Conservation (phyloP, 2,113 vertebrate species). For the Protomyctophum bolini region DNA sequence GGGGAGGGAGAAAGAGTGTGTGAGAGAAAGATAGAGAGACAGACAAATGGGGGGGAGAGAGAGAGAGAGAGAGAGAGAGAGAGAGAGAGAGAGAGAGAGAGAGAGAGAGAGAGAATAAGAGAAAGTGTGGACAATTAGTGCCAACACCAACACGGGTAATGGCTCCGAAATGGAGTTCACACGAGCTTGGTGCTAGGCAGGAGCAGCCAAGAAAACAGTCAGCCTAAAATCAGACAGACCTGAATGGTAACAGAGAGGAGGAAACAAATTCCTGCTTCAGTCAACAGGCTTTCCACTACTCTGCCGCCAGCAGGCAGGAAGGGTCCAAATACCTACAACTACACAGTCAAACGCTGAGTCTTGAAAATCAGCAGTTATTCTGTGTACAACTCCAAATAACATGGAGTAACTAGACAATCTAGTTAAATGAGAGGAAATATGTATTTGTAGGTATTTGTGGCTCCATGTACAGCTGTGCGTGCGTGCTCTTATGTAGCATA, state of each 20-base stretch:
- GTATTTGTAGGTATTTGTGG: neutral
- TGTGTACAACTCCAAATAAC: no score
- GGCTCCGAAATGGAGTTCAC: slow-evolving; percentile 74
- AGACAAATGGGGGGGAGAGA: slow-evolving; percentile 10
- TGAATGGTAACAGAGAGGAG: slow-evolving; percentile 66
- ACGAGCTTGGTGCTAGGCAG: slow-evolving; percentile 56
- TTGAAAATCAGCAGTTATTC: no score
- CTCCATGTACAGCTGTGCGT: neutral
- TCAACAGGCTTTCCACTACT: slow-evolving; percentile 54
- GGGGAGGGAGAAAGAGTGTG: slow-evolving; percentile 2
- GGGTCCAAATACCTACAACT: slow-evolving; percentile 56
- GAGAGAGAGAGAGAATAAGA: slow-evolving; percentile 38
- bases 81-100: slow-evolving; percentile 27
- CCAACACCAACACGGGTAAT: slow-evolving; percentile 77
- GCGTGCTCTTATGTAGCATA: neutral
- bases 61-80: slow-evolving; percentile 9
- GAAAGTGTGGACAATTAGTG: slow-evolving; percentile 70
- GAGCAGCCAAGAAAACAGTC: slow-evolving; percentile 65
- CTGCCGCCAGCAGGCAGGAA: slow-evolving; percentile 46
- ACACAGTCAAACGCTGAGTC: neutral
- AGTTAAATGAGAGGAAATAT: slow-evolving; percentile 60
- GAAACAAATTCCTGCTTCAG: slow-evolving; percentile 61
- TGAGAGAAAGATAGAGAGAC: slow-evolving; percentile 8
- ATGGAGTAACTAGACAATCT: slow-evolving; percentile 47
- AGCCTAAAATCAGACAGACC: slow-evolving; percentile 66